Base-by-base conservation (phyloP, 2,797 vertebrate species). In the Darevskia nairensis region DNA sequence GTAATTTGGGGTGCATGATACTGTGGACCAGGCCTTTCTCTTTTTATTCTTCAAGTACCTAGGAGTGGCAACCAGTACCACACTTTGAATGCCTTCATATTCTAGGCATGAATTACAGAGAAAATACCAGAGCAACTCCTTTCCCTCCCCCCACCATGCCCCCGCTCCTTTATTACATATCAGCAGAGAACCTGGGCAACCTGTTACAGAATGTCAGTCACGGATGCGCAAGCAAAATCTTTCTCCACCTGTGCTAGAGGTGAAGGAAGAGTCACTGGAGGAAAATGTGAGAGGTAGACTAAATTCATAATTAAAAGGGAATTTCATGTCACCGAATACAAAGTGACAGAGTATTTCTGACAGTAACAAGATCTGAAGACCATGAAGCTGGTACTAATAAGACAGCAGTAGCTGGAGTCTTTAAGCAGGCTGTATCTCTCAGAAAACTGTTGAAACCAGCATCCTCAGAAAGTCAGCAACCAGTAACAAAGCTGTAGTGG, bases 271-370 rank as follows among this genome's bases (percentile, higher is more conserved):
- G 59, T 81, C 88, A 84, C 64, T 84, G 50, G 64, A 84, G 82
- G 66, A 79, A 79, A 83, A 88, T 79, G 46, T 32, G 39, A 79
- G 82, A 72, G 66, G 50, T 77, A 79, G 46, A 84, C 82, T 79
- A 84, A 88, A 88, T 88, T 83, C 75, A 76, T 86, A 89, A 89
- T 77, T 77, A 76, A 89, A 89, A 89, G 46, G 59, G 27, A 86
- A 69, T 78, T 71, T 86, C 27, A 78, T 82, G 64, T 82, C 46
- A 86, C 80, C 11, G 80, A 86, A 89, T 86, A 83, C 32, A 82
- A 86, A 89, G 74, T 86, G 79, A 79, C 75, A 72, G 78, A 76
- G 23, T 86, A 82, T 41, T 77, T 44, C 71, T 86, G 84, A 89
- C 84, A 86, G 71, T 82, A 81, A 81, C n/a, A 82, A 75, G 78